These are phyloP conservation scores for Coecobrya sp. DNA, from an alignment of 2,888 invertebrate genomes.

Conservation along the genomic window DNA sequence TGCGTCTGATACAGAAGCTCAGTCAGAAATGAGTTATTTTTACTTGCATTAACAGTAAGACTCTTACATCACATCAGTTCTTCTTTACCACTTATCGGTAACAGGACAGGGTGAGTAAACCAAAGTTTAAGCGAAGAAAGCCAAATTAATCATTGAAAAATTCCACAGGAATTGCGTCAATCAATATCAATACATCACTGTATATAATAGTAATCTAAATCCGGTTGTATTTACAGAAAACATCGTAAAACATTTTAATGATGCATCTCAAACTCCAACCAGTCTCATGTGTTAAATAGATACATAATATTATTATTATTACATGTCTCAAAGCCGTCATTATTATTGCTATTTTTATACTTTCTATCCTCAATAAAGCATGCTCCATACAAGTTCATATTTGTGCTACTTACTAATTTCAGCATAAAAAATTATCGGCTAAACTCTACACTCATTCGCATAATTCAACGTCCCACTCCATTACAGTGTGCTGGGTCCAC, in stretches of 20 bases:
- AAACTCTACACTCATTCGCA: background rate
- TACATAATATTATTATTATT: no score
- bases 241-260: background rate
- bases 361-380: no score
- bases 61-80: background rate
- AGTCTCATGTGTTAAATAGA: no score
- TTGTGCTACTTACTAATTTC: constrained; percentile 10
- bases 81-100: constrained; percentile 26
- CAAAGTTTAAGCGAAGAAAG: constrained; percentile 19
- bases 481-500: background rate
- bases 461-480: constrained; percentile 35
- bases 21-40: constrained; percentile 52
- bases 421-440: constrained; percentile 24
- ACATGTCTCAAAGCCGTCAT: background rate
- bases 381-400: background rate
- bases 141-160: constrained; percentile 66
- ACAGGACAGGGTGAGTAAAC: constrained; percentile 41
- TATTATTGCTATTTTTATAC: no score
- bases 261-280: background rate
- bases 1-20: constrained; percentile 45
- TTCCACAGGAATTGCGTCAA: constrained; percentile 72
- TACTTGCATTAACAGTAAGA: constrained; percentile 15
- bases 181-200: background rate
- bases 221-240: background rate
- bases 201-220: constrained; percentile 15